phyloP scores from a whole-genome alignment of 37 sponge, comb jelly and placozoan species.

The Diacarnus erythraeanus region DNA sequence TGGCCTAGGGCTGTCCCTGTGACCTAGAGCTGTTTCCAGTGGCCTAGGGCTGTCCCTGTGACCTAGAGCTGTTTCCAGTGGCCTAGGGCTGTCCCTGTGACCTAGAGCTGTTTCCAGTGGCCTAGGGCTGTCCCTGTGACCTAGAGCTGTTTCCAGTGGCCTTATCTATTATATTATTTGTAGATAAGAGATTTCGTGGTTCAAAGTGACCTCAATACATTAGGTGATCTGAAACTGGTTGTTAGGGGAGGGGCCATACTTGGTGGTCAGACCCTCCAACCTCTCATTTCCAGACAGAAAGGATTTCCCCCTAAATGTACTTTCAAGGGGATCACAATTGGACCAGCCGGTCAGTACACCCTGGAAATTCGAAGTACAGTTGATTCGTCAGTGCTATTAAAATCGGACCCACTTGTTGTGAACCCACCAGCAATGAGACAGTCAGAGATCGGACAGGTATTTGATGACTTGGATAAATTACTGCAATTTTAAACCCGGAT shows the following conservation, averaged over 20 bases:
- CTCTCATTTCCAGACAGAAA: constrained; percentile 45
- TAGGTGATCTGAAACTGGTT: constrained; percentile 47
- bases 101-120: too few relatives aligned
- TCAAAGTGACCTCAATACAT: constrained; percentile 42
- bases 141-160: too few relatives aligned
- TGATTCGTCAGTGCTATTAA: constrained; percentile 27
- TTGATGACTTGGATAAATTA: constrained; percentile 72
- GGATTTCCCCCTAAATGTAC: constrained; percentile 58
- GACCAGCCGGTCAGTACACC: constrained; percentile 69
- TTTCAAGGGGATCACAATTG: constrained; percentile 56
- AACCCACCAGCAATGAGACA: constrained; percentile 60
- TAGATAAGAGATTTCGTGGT: constrained; percentile 66
- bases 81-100: too few relatives aligned
- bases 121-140: too few relatives aligned
- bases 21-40: too few relatives aligned
- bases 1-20: too few relatives aligned
- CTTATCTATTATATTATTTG: neutral
- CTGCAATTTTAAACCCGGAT: constrained; percentile 62
- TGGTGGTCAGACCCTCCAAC: constrained; percentile 17
- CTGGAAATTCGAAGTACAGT: constrained; percentile 60
- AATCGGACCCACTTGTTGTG: constrained; percentile 54
- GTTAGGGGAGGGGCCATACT: constrained; percentile 51
- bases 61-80: too few relatives aligned
- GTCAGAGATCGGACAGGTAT: constrained; percentile 66
- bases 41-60: too few relatives aligned